Conservation (phyloP, 2,888 invertebrate species). For the Lithophane semibrunnea region DNA sequence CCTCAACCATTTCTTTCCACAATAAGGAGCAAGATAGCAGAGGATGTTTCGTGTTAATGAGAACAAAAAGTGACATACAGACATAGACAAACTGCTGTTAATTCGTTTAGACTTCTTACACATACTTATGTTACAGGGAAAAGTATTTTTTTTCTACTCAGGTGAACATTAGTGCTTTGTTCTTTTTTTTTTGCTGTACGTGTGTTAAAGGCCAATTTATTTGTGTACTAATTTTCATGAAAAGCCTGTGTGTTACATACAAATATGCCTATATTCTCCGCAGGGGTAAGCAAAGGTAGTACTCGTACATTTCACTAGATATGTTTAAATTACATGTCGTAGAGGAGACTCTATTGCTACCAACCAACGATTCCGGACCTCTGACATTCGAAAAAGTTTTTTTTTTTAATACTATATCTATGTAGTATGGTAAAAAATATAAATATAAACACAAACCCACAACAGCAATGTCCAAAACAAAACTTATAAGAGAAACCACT, state of each 20-base stretch:
- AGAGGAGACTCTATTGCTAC: not conserved
- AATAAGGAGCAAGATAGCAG: conserved; percentile 35
- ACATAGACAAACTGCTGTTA: conserved; percentile 70
- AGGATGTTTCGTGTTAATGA: conserved; percentile 68
- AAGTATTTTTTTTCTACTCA: conserved; percentile 43
- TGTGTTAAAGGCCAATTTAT: conserved; percentile 12
- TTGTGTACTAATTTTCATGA: not conserved
- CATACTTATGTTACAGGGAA: conserved; percentile 4
- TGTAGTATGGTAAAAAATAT: too few species aligned
- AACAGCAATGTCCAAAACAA: conserved; percentile 20
- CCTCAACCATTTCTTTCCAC: conserved; percentile 43
- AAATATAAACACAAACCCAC: conserved; percentile 19
- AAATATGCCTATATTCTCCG: not conserved
- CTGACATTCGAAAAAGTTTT: too few species aligned
- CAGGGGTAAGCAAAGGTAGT: not conserved
- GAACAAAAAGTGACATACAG: conserved; percentile 73
- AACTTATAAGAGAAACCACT: conserved; percentile 39
- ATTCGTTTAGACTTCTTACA: conserved; percentile 58
- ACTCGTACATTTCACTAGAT: not conserved
- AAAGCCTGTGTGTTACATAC: not conserved
- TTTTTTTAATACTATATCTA: too few species aligned
- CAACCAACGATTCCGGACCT: not conserved
- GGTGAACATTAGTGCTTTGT: conserved; percentile 28
- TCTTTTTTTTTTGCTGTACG: conserved; percentile 8
- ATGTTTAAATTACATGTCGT: not conserved